These are phyloP conservation scores for Selenia dentaria DNA, from an alignment of 2,888 invertebrate genomes.

Conservation along the genomic window DNA sequence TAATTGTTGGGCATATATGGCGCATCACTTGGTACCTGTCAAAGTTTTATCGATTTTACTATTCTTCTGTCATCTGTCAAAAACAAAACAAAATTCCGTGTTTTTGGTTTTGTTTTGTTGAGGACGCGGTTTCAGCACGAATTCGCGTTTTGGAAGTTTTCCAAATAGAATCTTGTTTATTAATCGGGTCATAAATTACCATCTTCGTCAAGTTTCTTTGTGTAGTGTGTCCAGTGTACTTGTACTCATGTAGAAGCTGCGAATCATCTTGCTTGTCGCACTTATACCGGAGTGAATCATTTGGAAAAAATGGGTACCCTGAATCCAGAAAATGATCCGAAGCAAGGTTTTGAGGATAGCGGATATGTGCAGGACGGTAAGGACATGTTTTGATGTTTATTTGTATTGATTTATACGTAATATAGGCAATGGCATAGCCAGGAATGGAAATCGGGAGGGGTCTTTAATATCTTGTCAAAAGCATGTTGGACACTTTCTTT, in stretches of 20 bases:
- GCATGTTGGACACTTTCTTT: too few relatives aligned
- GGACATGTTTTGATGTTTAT: slow-evolving; percentile 8
- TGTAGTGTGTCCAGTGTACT: slow-evolving; percentile 40
- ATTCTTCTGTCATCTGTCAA: too few relatives aligned
- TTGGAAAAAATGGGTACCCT: slow-evolving; percentile 54
- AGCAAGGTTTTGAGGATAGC: slow-evolving; percentile 59
- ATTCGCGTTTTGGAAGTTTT: slow-evolving; percentile 48
- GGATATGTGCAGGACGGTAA: slow-evolving; percentile 62
- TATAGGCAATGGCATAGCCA: not conserved
- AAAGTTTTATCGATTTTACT: too few relatives aligned
- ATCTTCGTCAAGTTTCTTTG: slow-evolving; percentile 50
- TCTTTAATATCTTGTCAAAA: too few relatives aligned
- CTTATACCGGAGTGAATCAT: slow-evolving; percentile 13
- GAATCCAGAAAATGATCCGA: slow-evolving; percentile 42
- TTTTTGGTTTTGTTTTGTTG: slow-evolving; percentile 1
- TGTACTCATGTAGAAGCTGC: slow-evolving; percentile 26
- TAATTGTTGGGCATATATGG: too few relatives aligned
- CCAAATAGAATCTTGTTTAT: slow-evolving; percentile 56
- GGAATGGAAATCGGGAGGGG: too few relatives aligned
- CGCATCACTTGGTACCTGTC: too few relatives aligned
- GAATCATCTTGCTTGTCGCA: slow-evolving; percentile 24
- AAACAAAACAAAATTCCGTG: too few relatives aligned
- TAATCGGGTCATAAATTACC: slow-evolving; percentile 42
- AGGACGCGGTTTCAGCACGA: not conserved
- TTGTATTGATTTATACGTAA: not conserved